Conservation (phyloP, 1,140 invertebrate genomes). For the Pogonomyrmex barbatus region DNA sequence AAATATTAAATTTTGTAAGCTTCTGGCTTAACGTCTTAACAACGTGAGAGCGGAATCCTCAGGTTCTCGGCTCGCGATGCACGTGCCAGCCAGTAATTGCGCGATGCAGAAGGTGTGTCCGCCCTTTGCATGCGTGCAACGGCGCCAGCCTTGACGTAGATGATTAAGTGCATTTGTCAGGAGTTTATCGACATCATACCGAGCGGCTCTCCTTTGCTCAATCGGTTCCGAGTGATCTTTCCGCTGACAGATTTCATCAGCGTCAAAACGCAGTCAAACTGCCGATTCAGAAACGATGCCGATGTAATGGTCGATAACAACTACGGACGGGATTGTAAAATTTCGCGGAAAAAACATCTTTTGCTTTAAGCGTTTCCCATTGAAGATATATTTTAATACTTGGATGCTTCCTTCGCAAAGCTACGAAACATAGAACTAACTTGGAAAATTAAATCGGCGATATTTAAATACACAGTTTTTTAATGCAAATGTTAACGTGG, state of each 20-base stretch:
- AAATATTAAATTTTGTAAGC: neutral
- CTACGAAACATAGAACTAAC: neutral
- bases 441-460: neutral
- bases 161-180: conserved; percentile 81
- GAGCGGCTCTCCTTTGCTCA: conserved; percentile 67
- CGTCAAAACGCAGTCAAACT: conserved; percentile 49
- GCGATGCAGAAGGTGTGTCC: conserved; percentile 36
- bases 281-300: conserved; percentile 37
- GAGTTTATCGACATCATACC: conserved; percentile 72
- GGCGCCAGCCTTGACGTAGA: conserved; percentile 73
- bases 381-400: conserved; percentile 15
- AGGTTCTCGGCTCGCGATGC: conserved; percentile 11
- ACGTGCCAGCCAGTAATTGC: conserved; percentile 44
- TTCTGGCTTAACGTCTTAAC: neutral
- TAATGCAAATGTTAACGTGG: neutral
- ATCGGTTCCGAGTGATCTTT: conserved; percentile 77
- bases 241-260: conserved; percentile 73
- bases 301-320: conserved; percentile 47
- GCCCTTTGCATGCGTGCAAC: conserved; percentile 45
- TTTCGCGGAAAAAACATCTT: neutral
- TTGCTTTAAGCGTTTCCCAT: conserved; percentile 32
- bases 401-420: neutral
- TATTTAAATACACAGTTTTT: conserved; percentile 20
- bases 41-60: conserved; percentile 24
- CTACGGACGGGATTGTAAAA: conserved; percentile 2